These are phyloP conservation scores for Xiphophorus couchianus DNA, from an alignment of 2,113 vertebrate species.

Conservation along the genomic window DNA sequence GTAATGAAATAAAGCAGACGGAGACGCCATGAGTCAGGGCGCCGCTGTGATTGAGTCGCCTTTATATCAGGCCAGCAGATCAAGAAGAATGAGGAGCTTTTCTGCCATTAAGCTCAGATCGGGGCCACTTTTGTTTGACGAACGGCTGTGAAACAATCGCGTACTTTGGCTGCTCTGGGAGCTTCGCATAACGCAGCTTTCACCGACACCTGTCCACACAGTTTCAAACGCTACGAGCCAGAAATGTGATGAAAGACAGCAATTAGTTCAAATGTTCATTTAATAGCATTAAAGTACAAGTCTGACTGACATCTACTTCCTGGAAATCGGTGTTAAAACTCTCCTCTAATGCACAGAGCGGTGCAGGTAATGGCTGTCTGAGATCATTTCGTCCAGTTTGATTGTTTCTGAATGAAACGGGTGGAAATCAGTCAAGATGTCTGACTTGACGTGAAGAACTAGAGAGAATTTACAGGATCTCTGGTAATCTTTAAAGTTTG, in stretches of 20 bases:
- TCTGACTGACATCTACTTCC: constrained; percentile 26
- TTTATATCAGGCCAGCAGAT: constrained; percentile 58
- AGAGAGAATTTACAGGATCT: background rate
- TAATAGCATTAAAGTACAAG: constrained; percentile 6
- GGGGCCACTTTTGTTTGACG: constrained; percentile 53
- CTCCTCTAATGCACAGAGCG: constrained; percentile 23
- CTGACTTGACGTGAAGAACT: background rate
- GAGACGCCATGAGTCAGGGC: constrained; percentile 71
- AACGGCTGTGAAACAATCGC: constrained; percentile 51
- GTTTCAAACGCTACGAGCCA: constrained; percentile 5
- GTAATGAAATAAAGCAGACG: constrained; percentile 71
- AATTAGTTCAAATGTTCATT: constrained; percentile 41
- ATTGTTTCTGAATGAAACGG: constrained; percentile 6
- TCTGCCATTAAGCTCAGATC: constrained; percentile 36
- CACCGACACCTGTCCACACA: background rate
- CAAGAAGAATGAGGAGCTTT: constrained; percentile 28
- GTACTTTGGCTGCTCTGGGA: constrained; percentile 37
- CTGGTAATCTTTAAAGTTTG: background rate
- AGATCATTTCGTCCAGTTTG: constrained; percentile 7
- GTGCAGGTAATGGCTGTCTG: constrained; percentile 7
- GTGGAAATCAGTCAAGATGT: background rate
- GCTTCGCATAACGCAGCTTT: constrained; percentile 17
- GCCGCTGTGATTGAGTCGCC: constrained; percentile 56
- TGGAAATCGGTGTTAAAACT: constrained; percentile 16
- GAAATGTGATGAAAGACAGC: constrained; percentile 18